A percentile compares a stretch with the other conserved stretches of the same genome.
Evolutionary conservation across 1,140 invertebrate genomes (phyloP).

Genomic region (Leptonema lineaticorne): DNA sequence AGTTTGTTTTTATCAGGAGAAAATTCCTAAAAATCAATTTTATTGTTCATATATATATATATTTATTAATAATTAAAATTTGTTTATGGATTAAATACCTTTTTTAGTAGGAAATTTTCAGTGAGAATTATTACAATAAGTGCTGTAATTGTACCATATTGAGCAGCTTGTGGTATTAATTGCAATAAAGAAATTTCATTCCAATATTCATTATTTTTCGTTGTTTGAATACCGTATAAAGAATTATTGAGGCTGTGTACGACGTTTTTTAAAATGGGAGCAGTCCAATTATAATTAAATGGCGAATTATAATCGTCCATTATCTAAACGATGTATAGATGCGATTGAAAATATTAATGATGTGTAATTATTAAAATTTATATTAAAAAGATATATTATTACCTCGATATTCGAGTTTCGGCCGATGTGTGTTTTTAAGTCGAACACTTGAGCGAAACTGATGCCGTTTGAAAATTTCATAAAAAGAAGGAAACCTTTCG

Average conservation of each 20-base stretch:
- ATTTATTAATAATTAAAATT: neutral
- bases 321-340: too few species aligned
- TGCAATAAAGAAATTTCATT: neutral
- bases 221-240: constrained; percentile 9
- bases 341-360: neutral
- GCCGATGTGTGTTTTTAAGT: neutral
- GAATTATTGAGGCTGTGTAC: constrained; percentile 27
- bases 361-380: neutral
- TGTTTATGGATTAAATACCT: constrained; percentile 22
- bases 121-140: constrained; percentile 26
- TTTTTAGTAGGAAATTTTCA: constrained; percentile 25
- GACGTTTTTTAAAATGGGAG: constrained; percentile 26
- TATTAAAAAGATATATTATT: neutral
- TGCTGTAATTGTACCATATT: constrained; percentile 23
- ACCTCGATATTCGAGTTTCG: neutral
- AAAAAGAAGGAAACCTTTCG: neutral
- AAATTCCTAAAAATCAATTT: constrained; percentile 25
- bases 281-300: constrained; percentile 25
- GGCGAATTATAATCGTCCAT: too few species aligned
- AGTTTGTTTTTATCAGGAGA: constrained; percentile 32
- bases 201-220: neutral
- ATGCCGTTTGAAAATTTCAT: neutral
- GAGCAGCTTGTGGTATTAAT: constrained; percentile 21
- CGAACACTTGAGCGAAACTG: neutral
- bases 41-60: neutral